A percentile compares a stretch with the other conserved stretches of the same genome.
phyloP scores from a whole-genome alignment of 1,140 invertebrate genomes.

The Rhynchophorus ferrugineus region DNA sequence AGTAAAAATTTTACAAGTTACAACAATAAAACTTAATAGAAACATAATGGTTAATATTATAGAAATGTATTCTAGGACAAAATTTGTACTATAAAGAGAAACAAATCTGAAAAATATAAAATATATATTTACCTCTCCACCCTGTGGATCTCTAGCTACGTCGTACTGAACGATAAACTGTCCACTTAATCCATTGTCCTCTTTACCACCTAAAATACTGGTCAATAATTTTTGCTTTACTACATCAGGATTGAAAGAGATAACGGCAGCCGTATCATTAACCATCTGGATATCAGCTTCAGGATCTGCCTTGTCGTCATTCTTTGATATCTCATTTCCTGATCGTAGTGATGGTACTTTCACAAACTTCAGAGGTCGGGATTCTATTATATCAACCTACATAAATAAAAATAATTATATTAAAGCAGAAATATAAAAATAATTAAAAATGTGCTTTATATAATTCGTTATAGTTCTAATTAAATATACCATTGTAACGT shows the following conservation, averaged over 20 bases:
- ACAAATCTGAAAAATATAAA: too few relatives aligned
- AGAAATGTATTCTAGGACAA: too few relatives aligned
- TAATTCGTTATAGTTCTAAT: too few relatives aligned
- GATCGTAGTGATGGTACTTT: slow-evolving; percentile 51
- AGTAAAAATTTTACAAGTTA: too few relatives aligned
- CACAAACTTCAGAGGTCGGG: slow-evolving; percentile 46
- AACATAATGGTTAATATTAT: too few relatives aligned
- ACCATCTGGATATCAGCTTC: slow-evolving; percentile 27
- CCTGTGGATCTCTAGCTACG: slow-evolving; percentile 45
- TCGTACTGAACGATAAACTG: slow-evolving; percentile 61
- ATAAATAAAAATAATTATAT: slow-evolving; percentile 28
- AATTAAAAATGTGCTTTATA: too few relatives aligned
- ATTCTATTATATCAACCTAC: slow-evolving; percentile 51
- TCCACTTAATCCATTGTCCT: slow-evolving; percentile 46
- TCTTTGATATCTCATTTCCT: slow-evolving; percentile 39
- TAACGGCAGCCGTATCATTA: slow-evolving; percentile 33
- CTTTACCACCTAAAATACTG: slow-evolving; percentile 27
- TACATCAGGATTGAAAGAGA: slow-evolving; percentile 43
- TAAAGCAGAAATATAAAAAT: too few relatives aligned
- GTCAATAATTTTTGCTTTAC: slow-evolving; percentile 43
- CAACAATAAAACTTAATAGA: too few relatives aligned
- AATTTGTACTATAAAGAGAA: too few relatives aligned
- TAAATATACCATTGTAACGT: too few relatives aligned
- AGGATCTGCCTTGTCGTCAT: slow-evolving; percentile 28
- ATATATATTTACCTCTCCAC: slow-evolving; percentile 52